Percentiles rank a stretch among this genome's conserved stretches.
Evolutionary conservation across 2,888 invertebrate species (phyloP).

Genomic region (Lobophora halterata): DNA sequence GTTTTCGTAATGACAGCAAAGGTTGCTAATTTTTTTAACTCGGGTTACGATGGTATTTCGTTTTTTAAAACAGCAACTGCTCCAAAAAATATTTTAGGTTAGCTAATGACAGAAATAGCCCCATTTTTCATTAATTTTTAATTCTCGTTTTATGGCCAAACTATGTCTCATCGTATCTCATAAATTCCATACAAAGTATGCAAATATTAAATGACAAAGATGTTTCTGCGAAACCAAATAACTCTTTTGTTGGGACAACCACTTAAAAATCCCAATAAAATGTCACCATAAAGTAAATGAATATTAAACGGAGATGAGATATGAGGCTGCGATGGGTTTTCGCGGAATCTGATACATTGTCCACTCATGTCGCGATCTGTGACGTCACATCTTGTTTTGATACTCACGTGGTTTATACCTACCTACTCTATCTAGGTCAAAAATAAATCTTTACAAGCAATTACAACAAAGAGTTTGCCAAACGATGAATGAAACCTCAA

Average conservation of each 20-base stretch:
- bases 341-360: conserved; percentile 27
- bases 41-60: too few species aligned
- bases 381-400: conserved; percentile 1
- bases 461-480: too few species aligned
- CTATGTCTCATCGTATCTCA: conserved; percentile 30
- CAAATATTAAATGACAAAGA: conserved; percentile 59
- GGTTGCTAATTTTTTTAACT: too few species aligned
- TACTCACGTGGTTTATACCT: too few species aligned
- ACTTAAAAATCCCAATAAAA: conserved; percentile 62
- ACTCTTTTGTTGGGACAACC: conserved; percentile 55
- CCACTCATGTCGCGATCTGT: conserved; percentile 13
- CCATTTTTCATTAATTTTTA: conserved; percentile 1
- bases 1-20: too few species aligned
- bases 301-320: conserved; percentile 31
- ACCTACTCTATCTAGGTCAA: too few species aligned
- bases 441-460: too few species aligned
- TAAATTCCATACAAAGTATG: conserved; percentile 48
- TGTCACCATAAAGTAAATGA: conserved; percentile 71
- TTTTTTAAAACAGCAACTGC: too few species aligned
- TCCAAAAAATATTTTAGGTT: too few species aligned
- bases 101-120: too few species aligned
- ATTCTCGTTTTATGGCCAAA: conserved; percentile 19
- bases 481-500: too few species aligned
- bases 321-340: conserved; percentile 20
- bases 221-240: conserved; percentile 67